Conservation (phyloP, 2,113 vertebrate genomes). For the Furnarius figulus region DNA sequence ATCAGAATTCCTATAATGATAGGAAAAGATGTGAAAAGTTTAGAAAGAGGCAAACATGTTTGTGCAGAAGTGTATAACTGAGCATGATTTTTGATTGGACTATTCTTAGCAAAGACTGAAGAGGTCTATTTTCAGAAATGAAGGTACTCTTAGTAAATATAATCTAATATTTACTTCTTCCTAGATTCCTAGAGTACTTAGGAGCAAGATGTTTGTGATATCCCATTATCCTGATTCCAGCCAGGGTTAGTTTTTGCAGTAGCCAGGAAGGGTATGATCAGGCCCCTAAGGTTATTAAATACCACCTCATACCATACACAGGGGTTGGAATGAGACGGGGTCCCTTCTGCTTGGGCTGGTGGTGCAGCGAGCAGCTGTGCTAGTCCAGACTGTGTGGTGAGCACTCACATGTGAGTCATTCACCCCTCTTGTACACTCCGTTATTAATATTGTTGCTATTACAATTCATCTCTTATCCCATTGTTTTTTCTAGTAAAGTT, state of each 20-base stretch:
- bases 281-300: not conserved
- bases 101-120: not conserved
- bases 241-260: not conserved
- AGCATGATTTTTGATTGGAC: not conserved
- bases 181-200: not conserved
- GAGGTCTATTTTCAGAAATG: not conserved
- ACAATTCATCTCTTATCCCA: not conserved
- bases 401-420: rapidly evolving
- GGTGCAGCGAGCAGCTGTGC: not conserved
- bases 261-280: not conserved
- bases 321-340: not conserved
- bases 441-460: not conserved
- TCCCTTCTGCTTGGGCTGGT: not conserved
- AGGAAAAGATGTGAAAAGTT: not conserved
- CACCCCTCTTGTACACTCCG: not conserved
- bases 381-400: rapidly evolving
- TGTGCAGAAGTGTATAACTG: not conserved
- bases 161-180: not conserved
- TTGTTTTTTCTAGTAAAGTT: not conserved
- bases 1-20: not conserved
- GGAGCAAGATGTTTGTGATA: not conserved
- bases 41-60: not conserved
- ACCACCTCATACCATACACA: too few relatives aligned
- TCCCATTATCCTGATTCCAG: not conserved
- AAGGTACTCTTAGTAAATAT: not conserved